Evolutionary conservation across 2,888 invertebrate genomes (phyloP).

Genomic region (Operophtera brumata): DNA sequence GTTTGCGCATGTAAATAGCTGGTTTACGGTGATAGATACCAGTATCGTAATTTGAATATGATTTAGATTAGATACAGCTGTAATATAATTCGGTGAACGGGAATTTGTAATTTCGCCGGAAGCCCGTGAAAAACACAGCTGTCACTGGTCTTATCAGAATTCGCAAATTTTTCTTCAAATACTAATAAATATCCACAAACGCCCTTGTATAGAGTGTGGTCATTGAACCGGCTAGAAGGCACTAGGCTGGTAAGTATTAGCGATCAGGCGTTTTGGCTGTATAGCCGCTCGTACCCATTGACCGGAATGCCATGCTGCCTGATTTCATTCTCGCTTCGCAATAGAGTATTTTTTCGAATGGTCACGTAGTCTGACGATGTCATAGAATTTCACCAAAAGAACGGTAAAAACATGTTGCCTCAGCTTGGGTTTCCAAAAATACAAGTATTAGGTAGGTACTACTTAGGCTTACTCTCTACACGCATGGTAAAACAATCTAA

Average conservation of each 20-base stretch:
- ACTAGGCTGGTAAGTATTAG: conserved; percentile 5
- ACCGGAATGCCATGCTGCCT: conserved; percentile 55
- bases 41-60: too few species aligned
- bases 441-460: too few species aligned
- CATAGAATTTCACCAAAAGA: neutral
- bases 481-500: too few species aligned
- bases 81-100: too few species aligned
- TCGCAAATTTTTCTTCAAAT: neutral
- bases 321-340: conserved; percentile 62
- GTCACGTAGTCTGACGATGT: neutral
- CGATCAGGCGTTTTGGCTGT: conserved; percentile 15
- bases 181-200: conserved; percentile 7
- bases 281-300: conserved; percentile 50
- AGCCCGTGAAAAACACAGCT: neutral
- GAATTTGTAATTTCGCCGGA: too few species aligned
- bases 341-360: conserved; percentile 26
- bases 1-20: too few species aligned
- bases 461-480: too few species aligned
- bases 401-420: too few species aligned
- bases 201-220: conserved; percentile 41
- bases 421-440: too few species aligned
- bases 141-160: neutral
- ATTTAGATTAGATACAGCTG: too few species aligned
- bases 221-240: conserved; percentile 41
- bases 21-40: too few species aligned